Conservation (phyloP, 2,113 vertebrate genomes). For the Thermophis baileyi region DNA sequence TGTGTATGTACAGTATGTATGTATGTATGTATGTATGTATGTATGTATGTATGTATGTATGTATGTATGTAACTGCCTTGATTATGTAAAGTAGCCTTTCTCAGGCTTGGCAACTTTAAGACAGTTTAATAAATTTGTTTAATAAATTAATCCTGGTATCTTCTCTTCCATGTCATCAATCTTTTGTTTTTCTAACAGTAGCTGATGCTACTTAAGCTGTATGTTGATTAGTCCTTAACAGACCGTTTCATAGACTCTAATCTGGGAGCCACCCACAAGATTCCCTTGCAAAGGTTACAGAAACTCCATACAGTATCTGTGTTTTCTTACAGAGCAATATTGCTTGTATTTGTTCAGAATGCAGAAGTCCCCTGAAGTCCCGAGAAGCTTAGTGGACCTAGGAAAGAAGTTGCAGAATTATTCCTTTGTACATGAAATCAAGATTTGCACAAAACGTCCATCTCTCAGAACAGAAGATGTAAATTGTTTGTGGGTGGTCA, state of each 20-base stretch:
- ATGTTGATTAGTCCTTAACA: not conserved
- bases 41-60: no score
- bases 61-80: no score
- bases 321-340: not conserved
- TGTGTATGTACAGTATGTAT: no score
- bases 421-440: not conserved
- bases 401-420: not conserved
- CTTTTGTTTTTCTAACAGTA: not conserved
- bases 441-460: not conserved
- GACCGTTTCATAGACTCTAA: not conserved
- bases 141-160: not conserved
- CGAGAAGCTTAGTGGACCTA: not conserved
- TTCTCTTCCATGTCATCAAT: not conserved
- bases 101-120: no score
- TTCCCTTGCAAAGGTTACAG: not conserved
- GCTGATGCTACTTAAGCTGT: not conserved
- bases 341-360: not conserved
- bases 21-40: no score
- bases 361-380: not conserved
- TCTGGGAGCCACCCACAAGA: not conserved
- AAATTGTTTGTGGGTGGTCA: not conserved
- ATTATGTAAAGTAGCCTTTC: no score
- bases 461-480: not conserved
- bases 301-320: not conserved
- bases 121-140: no score